Conservation (phyloP, 2,113 vertebrate species). For the Syngnathus floridae region DNA sequence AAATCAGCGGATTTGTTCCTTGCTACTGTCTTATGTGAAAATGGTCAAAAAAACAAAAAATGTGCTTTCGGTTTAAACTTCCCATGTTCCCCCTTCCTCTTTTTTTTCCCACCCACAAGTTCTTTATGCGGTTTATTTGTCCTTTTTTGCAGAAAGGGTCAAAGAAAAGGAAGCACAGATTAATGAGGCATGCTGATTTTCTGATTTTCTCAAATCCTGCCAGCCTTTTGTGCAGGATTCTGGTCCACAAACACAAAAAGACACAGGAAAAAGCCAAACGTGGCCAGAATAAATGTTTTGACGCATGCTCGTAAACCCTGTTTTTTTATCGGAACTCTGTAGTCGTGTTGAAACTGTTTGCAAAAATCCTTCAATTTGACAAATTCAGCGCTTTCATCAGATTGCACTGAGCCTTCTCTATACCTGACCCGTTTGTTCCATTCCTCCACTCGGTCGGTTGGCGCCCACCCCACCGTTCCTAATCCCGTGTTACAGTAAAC, state of each 20-base stretch:
- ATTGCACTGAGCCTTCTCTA: not conserved
- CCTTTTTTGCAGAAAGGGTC: not conserved
- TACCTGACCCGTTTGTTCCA: not conserved
- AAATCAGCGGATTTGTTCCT: not conserved
- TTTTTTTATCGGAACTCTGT: not conserved
- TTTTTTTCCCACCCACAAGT: too few species aligned
- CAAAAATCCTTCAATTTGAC: not conserved
- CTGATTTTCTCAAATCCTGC: not conserved
- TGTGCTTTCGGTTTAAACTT: not conserved
- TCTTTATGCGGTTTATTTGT: not conserved
- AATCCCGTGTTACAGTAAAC: constrained; percentile 16
- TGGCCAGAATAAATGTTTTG: too few species aligned
- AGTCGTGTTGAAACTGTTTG: not conserved
- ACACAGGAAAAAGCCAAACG: not conserved
- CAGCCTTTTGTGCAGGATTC: not conserved
- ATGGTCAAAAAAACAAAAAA: too few species aligned
- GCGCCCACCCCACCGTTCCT: constrained; percentile 1
- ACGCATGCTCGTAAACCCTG: not conserved
- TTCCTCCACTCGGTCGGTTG: not conserved
- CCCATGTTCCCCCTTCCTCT: not conserved
- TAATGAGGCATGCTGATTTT: not conserved
- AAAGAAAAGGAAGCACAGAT: not conserved
- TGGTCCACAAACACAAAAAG: not conserved
- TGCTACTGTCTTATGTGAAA: not conserved
- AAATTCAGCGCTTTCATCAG: not conserved